phyloP scores from a whole-genome alignment of 2,113 vertebrate species.

The Melanostigma gelatinosum region DNA sequence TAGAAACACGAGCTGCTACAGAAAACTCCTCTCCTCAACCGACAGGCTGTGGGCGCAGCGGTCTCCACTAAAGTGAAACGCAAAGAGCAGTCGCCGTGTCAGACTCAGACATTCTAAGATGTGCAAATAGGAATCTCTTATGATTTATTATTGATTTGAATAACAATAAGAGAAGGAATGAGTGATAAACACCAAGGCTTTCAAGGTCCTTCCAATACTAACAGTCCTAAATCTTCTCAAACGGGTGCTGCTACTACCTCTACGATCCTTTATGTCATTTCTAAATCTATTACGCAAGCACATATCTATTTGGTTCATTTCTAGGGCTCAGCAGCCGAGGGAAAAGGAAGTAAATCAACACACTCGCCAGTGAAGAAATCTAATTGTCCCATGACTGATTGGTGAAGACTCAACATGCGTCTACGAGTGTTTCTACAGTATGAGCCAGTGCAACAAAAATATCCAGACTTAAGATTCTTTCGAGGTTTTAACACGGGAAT shows the following conservation, averaged over 20 bases:
- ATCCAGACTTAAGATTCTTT: neutral
- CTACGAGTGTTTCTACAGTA: neutral
- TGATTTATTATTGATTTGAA: slow-evolving; percentile 3
- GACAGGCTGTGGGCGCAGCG: neutral
- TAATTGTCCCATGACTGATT: neutral
- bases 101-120: neutral
- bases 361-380: neutral
- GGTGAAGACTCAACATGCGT: slow-evolving; percentile 13
- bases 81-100: neutral
- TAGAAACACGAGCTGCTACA: slow-evolving; percentile 28
- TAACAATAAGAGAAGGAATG: slow-evolving; percentile 10
- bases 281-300: slow-evolving; percentile 48
- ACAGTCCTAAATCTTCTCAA: slow-evolving; percentile 50
- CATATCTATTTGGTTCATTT: slow-evolving; percentile 36
- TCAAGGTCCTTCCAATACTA: slow-evolving; percentile 30
- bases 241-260: slow-evolving; percentile 57
- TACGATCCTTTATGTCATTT: slow-evolving; percentile 15
- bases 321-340: neutral
- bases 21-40: neutral
- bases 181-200: slow-evolving; percentile 34
- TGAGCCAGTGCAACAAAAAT: slow-evolving; percentile 5
- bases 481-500: neutral
- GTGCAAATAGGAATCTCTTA: slow-evolving; percentile 29
- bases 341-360: neutral
- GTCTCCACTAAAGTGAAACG: neutral